A percentile compares a stretch with the other conserved stretches of the same genome.
These are phyloP conservation scores for Apolygus lucorum DNA, from an alignment of 1,140 invertebrate species.

Conservation along the genomic window DNA sequence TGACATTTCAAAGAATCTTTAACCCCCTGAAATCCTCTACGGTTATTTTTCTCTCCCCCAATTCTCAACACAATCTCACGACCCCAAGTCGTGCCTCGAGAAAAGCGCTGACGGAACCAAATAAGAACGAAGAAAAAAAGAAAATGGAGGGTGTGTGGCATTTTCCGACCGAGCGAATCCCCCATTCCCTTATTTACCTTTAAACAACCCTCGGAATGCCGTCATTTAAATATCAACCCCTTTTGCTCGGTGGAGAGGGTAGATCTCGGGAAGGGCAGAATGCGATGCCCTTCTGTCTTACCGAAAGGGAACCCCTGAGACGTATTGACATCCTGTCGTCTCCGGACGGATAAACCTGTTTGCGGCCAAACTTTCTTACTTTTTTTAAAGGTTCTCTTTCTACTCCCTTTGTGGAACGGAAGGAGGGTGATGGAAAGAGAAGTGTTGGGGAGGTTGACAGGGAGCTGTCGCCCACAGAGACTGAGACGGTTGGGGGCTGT, in stretches of 20 bases:
- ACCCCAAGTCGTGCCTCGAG: neutral
- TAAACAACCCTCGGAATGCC: neutral
- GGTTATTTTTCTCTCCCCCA: too few relatives aligned
- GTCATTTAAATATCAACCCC: conserved; percentile 14
- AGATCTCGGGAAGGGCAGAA: neutral
- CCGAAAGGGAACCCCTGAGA: neutral
- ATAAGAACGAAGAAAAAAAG: neutral
- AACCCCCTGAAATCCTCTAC: too few relatives aligned
- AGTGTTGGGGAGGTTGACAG: conserved; percentile 7
- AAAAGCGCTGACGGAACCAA: neutral
- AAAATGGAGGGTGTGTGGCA: neutral
- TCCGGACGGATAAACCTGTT: conserved; percentile 14
- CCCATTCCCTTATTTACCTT: neutral
- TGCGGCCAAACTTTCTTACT: neutral
- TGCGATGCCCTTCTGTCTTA: neutral
- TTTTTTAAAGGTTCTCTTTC: neutral
- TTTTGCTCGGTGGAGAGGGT: neutral
- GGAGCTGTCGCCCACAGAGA: neutral
- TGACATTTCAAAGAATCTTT: too few relatives aligned
- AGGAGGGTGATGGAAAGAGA: neutral
- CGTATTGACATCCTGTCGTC: conserved; percentile 12
- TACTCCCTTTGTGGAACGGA: neutral
- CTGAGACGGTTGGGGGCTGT: neutral
- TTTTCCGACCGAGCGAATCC: neutral
- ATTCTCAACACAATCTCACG: too few relatives aligned